Base-by-base conservation (phyloP, 92 coral and sea anemone genomes). In the Umimayanthus kanabou region DNA sequence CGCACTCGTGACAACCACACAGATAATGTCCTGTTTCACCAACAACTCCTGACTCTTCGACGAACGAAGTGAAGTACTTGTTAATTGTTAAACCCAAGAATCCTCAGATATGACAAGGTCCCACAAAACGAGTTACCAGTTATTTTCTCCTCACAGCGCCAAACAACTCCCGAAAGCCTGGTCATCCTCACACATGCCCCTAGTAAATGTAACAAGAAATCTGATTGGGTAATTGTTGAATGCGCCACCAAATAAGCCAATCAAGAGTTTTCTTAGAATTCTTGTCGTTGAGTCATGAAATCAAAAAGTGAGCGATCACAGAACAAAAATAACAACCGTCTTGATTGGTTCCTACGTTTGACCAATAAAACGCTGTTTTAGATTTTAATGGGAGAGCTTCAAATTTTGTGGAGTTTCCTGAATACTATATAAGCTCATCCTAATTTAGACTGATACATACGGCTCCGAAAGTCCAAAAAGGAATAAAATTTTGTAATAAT, bases 1-100 rank as follows among this genome's bases (percentile, higher is more conserved):
- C 87, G 77, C 87, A 83, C 87, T 83, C 87, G 77, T 83, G 87
- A 83, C 87, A 83, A 83, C 87, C 87, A 83, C 87, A 83, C 87
- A 83, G 87, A 83, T 26, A 58, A 55, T 65, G 30, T 69, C 64
- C 65, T 65, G 26, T 42, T 83, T 50, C 79, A 83, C 87, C 67
- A 42, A 69, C 66, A 83, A 82, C 25, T 70, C 55, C 45, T 47
- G 74, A 23, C 9, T 70, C 55, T 29, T 83, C 87, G 65, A 70
- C 29, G 65, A 83, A 42, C 42, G 77, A 33, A 73, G 40, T 69
- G 77, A 83, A 45, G 15, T 10, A 83, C 79, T 83, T 83, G 26
- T 39, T 40, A 70, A 40, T 74, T 70, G 78, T 47, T 29, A 83
- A 66, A 25, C 25, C 78, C 45, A 26, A 83, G 43, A 83, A 47